phyloP scores from a whole-genome alignment of 1,140 invertebrate species.

The Globodera ellingtonae region DNA sequence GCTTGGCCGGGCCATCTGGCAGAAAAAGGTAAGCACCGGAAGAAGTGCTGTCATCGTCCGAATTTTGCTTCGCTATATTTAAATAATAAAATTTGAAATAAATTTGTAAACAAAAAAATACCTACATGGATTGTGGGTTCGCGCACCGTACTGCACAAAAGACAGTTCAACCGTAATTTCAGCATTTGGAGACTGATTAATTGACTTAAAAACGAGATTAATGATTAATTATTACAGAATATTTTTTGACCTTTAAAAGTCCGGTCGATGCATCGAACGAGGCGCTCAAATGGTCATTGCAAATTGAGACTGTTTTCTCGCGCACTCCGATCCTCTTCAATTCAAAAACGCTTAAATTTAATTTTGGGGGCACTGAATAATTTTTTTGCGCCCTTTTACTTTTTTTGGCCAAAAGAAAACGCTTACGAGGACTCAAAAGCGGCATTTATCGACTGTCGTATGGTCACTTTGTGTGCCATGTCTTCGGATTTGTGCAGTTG shows the following conservation, averaged over 20 bases:
- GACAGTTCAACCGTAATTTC: conserved; percentile 50
- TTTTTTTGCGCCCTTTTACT: not conserved
- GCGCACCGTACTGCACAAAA: conserved; percentile 59
- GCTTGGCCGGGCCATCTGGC: conserved; percentile 76
- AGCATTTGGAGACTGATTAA: conserved; percentile 3
- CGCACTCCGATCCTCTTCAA: conserved; percentile 27
- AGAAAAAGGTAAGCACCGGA: conserved; percentile 91
- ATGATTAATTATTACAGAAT: no score
- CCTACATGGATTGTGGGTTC: conserved; percentile 34
- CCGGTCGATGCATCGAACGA: conserved; percentile 72
- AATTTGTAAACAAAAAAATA: no score
- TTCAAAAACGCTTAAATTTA: conserved; percentile 45
- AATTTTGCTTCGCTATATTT: conserved; percentile 11
- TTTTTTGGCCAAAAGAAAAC: not conserved
- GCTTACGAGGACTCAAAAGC: conserved; percentile 17
- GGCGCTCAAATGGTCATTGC: conserved; percentile 70
- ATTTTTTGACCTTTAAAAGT: conserved; percentile 57
- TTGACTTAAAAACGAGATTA: conserved; percentile 12
- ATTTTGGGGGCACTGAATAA: not conserved
- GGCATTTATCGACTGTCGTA: conserved; percentile 16
- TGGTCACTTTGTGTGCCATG: conserved; percentile 35
- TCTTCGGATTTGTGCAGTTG: conserved; percentile 61
- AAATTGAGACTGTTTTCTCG: conserved; percentile 17
- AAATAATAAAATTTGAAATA: conserved; percentile 6
- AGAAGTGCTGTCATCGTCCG: conserved; percentile 47